phyloP scores from a whole-genome alignment of 2,888 invertebrate species.

The Octodonta nipae region DNA sequence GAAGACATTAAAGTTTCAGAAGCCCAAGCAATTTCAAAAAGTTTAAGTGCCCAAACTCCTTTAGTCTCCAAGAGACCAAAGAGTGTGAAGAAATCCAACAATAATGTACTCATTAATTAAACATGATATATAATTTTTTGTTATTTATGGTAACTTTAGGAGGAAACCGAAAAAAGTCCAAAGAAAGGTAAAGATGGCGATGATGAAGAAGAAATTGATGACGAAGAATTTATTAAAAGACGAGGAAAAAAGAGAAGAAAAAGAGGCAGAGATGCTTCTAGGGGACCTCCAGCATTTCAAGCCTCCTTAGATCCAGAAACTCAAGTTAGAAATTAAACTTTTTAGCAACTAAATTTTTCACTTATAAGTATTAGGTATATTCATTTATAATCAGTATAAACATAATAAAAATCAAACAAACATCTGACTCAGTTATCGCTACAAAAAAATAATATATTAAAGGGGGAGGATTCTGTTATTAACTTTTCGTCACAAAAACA shows the following conservation, averaged over 20 bases:
- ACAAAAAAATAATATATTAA: no score
- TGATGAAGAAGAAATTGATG: slow-evolving; percentile 44
- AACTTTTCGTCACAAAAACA: no score
- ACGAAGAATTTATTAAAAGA: slow-evolving; percentile 46
- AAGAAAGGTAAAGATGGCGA: slow-evolving; percentile 20
- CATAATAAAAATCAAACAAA: no score
- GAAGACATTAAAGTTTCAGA: slow-evolving; percentile 15
- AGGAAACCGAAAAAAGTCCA: slow-evolving; percentile 3
- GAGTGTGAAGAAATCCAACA: slow-evolving; percentile 5
- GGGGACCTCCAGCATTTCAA: slow-evolving; percentile 29
- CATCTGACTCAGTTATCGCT: no score
- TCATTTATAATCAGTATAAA: no score
- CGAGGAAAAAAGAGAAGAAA: slow-evolving; percentile 41
- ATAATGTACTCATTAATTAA: slow-evolving; percentile 6
- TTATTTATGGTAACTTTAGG: background rate
- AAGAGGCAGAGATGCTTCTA: slow-evolving; percentile 28
- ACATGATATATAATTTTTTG: background rate
- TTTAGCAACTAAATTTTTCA: no score
- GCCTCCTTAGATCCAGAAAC: slow-evolving; percentile 52
- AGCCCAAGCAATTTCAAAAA: slow-evolving; percentile 5
- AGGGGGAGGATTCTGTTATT: no score
- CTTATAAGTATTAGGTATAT: no score
- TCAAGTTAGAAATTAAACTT: no score
- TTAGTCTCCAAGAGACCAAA: slow-evolving; percentile 9
- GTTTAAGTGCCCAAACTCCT: slow-evolving; percentile 7